Conservation (phyloP, 2,113 vertebrate genomes). For the Panthera uncia region DNA sequence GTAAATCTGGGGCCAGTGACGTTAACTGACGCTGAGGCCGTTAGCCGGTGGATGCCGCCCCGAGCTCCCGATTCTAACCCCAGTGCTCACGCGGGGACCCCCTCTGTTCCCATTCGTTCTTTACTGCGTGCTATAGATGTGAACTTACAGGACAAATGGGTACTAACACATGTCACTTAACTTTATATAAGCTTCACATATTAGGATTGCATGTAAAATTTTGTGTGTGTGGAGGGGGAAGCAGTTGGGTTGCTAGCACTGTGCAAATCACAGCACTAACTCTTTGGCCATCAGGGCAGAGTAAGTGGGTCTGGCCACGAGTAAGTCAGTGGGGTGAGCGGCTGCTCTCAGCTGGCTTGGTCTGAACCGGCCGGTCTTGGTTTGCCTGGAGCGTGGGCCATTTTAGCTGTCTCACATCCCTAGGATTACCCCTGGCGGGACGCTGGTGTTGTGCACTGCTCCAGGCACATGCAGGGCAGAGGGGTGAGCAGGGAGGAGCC, state of each 20-base stretch:
- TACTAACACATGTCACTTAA: not conserved
- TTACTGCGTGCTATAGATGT: not conserved
- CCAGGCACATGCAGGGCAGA: not conserved
- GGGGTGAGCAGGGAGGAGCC: not conserved
- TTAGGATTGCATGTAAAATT: not conserved
- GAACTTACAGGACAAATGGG: not conserved
- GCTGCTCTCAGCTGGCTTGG: not conserved
- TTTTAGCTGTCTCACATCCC: not conserved
- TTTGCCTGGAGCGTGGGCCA: no score
- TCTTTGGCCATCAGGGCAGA: not conserved
- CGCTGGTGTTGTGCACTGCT: not conserved
- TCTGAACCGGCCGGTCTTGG: not conserved
- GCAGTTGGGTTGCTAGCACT: no score
- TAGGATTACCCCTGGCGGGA: not conserved
- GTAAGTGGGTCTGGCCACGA: not conserved
- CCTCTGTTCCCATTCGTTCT: not conserved
- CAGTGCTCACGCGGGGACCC: no score
- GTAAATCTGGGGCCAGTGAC: not conserved
- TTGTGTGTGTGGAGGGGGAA: not conserved
- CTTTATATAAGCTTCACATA: not conserved
- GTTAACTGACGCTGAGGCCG: not conserved
- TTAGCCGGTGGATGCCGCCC: not conserved
- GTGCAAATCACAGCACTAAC: no score
- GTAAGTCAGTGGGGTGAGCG: fast-evolving
- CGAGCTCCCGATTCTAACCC: not conserved